Conservation (phyloP, 2,797 vertebrate species). For the Atherinosoma microstoma region DNA sequence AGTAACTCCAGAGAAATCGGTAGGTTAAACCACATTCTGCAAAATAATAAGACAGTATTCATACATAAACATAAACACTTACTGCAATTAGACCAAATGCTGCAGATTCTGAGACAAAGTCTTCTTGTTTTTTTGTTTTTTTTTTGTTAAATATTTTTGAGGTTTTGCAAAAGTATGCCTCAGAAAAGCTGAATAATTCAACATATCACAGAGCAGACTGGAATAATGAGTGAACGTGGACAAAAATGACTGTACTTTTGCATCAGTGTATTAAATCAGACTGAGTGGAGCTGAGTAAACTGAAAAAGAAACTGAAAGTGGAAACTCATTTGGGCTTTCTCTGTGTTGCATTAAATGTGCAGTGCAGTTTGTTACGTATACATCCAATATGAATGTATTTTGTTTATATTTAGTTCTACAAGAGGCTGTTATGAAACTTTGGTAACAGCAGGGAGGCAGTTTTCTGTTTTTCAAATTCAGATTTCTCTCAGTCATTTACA, state of each 20-base stretch:
- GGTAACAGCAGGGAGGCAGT: background rate
- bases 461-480: conserved; percentile 17
- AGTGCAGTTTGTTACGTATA: background rate
- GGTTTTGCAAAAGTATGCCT: conserved; percentile 17
- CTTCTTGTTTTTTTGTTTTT: conserved; percentile 4
- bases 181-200: conserved; percentile 53
- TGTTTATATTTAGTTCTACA: conserved; percentile 11
- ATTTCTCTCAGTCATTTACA: conserved; percentile 15
- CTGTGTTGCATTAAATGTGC: conserved; percentile 5
- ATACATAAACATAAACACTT: background rate
- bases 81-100: background rate
- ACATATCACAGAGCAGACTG: conserved; percentile 31
- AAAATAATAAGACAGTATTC: background rate
- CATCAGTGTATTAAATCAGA: conserved; percentile 17
- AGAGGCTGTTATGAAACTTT: conserved; percentile 10
- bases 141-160: background rate
- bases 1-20: background rate
- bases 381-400: conserved; percentile 7
- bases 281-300: conserved; percentile 13
- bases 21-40: background rate
- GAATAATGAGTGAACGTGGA: conserved; percentile 42
- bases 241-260: conserved; percentile 14
- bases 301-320: conserved; percentile 12
- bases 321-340: conserved; percentile 20
- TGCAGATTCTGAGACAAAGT: background rate